Evolutionary conservation across 2,888 invertebrate species (phyloP).

Genomic region (Thymelicus acteon): DNA sequence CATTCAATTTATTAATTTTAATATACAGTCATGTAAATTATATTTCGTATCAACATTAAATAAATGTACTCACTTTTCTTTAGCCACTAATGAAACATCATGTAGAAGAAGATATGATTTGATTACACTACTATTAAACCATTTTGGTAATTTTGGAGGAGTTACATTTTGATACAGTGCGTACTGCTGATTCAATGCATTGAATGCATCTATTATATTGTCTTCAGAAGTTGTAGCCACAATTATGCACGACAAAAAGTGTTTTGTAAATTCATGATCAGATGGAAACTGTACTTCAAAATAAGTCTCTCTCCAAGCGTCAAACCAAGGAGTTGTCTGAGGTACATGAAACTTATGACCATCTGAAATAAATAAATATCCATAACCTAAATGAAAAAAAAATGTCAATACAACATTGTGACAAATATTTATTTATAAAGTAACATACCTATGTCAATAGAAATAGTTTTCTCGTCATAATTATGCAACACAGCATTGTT

Average conservation of each 20-base stretch:
- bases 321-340: conserved; percentile 95
- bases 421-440: conserved; percentile 8
- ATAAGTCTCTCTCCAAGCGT: conserved; percentile 97
- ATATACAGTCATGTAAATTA: not conserved
- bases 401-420: no score
- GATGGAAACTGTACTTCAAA: conserved; percentile 94
- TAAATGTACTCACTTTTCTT: conserved; percentile 87
- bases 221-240: conserved; percentile 89
- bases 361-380: conserved; percentile 63
- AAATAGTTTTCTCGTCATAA: conserved; percentile 80
- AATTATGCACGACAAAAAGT: conserved; percentile 93
- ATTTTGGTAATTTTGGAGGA: conserved; percentile 92
- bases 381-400: not conserved
- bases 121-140: conserved; percentile 91
- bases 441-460: conserved; percentile 80
- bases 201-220: conserved; percentile 92
- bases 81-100: conserved; percentile 90
- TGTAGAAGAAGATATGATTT: conserved; percentile 96
- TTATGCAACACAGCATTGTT: conserved; percentile 91
- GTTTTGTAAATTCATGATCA: conserved; percentile 98
- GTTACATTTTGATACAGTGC: conserved; percentile 90
- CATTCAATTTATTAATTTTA: not conserved
- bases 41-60: not conserved
- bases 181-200: conserved; percentile 91
- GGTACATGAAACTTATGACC: conserved; percentile 88